Base-by-base conservation (phyloP, 2,888 invertebrate genomes). In the Aphidius colemani region DNA sequence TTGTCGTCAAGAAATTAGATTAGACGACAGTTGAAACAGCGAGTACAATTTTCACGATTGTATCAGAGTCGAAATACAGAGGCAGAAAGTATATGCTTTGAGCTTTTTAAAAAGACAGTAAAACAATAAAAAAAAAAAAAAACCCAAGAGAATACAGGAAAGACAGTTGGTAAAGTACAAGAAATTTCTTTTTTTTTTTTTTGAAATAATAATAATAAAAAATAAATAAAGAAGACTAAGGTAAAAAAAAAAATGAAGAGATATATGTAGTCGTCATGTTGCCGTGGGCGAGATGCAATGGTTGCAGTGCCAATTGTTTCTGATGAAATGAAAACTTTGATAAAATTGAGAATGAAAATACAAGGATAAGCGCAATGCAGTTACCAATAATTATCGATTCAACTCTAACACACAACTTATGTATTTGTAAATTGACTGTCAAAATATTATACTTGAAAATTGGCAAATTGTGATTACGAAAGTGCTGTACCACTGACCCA, bases 1-100 rank as follows among this genome's bases (percentile, higher is more conserved):
- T 66, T 55, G 68, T 50, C 57, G 46, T 57, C 46, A 65, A 63
- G 68, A 68, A 64, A 68, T 68, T 65, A 68, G 68, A 68, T 68
- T 66, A 66, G 65, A 63, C 59, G 66, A 61, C 64, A 56, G 30
- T 49, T 55, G 68, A 66, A 65, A 65, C 61, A 40, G 61, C 44
- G 61, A 59, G 61, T 56, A 55, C 61, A 65, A 66, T 68, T 68
- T 66, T 61, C 63, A 62, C 61, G 66, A 68, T 68, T 63, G 49
- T 63, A 66, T 66, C 68, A 55, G 62, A 43, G 9, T 41, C 40
- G 43, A 49, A 43, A 11, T 11, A 58, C 41, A n/a, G 53, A 43
- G 61, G 48, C 45, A 45, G 44, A 8, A 48, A 56, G 18, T 53
- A 51, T 48, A 57, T 62, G 57, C 44, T 11, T 50, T 30, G 30